phyloP scores from a whole-genome alignment of 2,797 vertebrate species.

The Megaceryle alcyon region DNA sequence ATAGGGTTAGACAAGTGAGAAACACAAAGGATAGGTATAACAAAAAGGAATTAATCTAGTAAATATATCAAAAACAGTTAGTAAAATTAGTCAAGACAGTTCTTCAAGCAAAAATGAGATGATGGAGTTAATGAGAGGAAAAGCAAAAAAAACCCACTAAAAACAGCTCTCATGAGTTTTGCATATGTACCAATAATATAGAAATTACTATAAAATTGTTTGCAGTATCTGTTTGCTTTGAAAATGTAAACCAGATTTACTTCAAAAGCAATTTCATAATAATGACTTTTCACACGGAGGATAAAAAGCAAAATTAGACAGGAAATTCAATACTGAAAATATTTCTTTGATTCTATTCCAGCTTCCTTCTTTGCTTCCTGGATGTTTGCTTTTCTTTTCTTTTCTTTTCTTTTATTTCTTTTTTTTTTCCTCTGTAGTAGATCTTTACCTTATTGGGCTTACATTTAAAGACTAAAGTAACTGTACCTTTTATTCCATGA shows the following conservation, averaged over 20 bases:
- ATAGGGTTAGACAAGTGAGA: not conserved
- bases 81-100: not conserved
- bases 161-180: not conserved
- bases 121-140: not conserved
- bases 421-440: not conserved
- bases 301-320: conserved; percentile 13
- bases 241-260: conserved; percentile 5
- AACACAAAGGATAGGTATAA: not conserved
- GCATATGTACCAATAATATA: not conserved
- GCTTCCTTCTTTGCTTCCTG: not conserved
- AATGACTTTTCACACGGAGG: not conserved
- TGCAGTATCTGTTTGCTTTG: not conserved
- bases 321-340: not conserved
- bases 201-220: not conserved
- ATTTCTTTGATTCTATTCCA: not conserved
- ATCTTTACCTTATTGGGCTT: not conserved
- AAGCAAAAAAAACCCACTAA: not conserved
- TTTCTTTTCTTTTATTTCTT: not conserved
- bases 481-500: not conserved
- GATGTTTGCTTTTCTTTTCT: not conserved
- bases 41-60: not conserved
- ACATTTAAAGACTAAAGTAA: not conserved
- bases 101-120: not conserved
- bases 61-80: not conserved
- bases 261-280: conserved; percentile 13